Percentiles rank a stretch among this genome's conserved stretches.
Conservation (phyloP, 37 sponge, comb jelly and placozoan species). For the Cliona cf. orientalis region DNA sequence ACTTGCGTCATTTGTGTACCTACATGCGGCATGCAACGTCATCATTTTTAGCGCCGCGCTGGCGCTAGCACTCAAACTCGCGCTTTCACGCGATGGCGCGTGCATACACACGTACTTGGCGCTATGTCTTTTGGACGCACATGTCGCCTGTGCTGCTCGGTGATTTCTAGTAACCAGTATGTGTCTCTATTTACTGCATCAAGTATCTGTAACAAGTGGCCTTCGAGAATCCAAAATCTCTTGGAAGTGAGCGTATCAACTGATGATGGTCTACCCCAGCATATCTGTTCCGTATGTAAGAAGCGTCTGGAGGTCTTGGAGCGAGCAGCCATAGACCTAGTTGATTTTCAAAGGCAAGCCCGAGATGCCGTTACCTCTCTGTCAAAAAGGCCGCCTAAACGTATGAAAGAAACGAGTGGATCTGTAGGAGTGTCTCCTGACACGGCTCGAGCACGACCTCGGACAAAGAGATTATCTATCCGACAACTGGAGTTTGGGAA, state of each 20-base stretch:
- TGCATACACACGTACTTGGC: too few relatives aligned
- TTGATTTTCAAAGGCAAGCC: not conserved
- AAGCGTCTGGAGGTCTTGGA: not conserved
- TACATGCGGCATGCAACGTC: too few relatives aligned
- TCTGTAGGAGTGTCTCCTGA: slow-evolving; percentile 5
- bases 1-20: too few relatives aligned
- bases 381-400: not conserved
- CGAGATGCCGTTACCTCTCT: not conserved
- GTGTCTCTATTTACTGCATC: too few relatives aligned
- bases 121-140: too few relatives aligned
- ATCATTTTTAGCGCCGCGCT: too few relatives aligned
- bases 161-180: too few relatives aligned
- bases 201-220: too few relatives aligned
- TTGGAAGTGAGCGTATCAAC: not conserved
- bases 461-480: not conserved
- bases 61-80: too few relatives aligned
- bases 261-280: slow-evolving; percentile 2
- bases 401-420: slow-evolving; percentile 6
- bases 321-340: not conserved
- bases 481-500: too few relatives aligned
- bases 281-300: not conserved
- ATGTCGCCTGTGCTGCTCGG: too few relatives aligned
- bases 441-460: not conserved
- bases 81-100: too few relatives aligned
- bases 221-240: not conserved